Evolutionary conservation across 1,140 invertebrate species (phyloP), one percentile per base, ranked within the genome.

Genomic region (Drosophila pseudoobscura): DNA sequence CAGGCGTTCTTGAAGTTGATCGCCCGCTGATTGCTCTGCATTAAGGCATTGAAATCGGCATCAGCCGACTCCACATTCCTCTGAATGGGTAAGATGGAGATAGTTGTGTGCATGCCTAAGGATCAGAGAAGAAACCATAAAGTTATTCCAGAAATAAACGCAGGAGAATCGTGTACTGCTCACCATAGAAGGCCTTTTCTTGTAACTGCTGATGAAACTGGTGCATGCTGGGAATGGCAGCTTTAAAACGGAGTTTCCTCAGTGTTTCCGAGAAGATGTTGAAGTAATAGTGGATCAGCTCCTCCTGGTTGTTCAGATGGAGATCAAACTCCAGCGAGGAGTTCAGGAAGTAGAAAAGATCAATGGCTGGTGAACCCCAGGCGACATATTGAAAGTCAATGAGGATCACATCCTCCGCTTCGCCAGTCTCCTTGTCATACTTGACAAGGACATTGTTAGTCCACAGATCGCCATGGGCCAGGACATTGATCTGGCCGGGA

Each of bases 381-480:
- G 53, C 83, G 4, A 74, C 55, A 55, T 90, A 91, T 56, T 92
- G 91, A 9, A 91, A 92, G 56, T 92, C 91, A 46, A 92, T 89
- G 8, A 92, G 71, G 1, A 91, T 93, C 1, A 93, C 92, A 55
- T 93, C 92, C 20, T 92, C 70, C 0, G 93, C 91, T 71, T 93
- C 92, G 0, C 89, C 90, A 0, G 75, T 78, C 1, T 45, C 50
- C 2, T 92, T 66, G 54, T 93, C 90, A 71, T 95, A 95, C 45
- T 92, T 92, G 72, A 95, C 94, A 45, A 95, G 78, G 75, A 95
- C 93, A 78, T 95, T 95, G 66, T 95, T 95, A 0, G 93, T 91
- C 94, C 94, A 95, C 11, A 92, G 91, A 88, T 95, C 95, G 8
- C 95, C 95, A 45, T 95, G 95, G 56, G 93, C 93, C 44, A 95